Base-by-base conservation (phyloP, 1,140 invertebrate species). In the Zaprionus ornatus region DNA sequence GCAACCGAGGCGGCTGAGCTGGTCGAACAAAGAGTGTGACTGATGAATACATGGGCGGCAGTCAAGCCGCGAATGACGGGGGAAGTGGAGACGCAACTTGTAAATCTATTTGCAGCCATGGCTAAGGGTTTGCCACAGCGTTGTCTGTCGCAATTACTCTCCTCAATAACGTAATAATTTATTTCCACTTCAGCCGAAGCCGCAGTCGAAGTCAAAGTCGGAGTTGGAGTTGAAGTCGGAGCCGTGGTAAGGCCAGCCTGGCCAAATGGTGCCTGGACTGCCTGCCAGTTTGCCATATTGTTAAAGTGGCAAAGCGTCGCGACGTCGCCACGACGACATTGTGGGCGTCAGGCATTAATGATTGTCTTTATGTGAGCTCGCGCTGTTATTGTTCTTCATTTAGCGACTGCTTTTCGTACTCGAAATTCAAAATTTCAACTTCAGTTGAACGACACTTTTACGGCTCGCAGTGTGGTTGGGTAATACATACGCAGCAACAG, bases 291-390 rank as follows among this genome's bases (percentile, higher is more conserved):
- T 42, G 57, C 48, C 48, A 62, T 70, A 55, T 70, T 71, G 50
- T 40, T 40, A 64, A 64, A 71, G 64, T 32, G 64, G 56, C 70
- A 64, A 56, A 27, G 57, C 61, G 35, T 60, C n/a, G 42, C 50
- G 40, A 50, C 29, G 37, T 32, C 62, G 23, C 59, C 35, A 54
- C 48, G 57, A 63, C 57, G 29, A 35, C 66, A 52, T 80, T 80
- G 83, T 88, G 84, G 83, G 83, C 80, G 83, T 83, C 69, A 52
- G 57, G 73, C 80, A 83, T 88, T 77, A 88, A 86, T 85, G 79
- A 83, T 80, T 88, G 73, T 88, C 78, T 87, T 86, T 87, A 74
- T 87, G 77, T 57, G 79, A 61, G 80, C 68, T 82, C 37, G 79
- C 65, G 54, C 66, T 67, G 80, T 87, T 83, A 77, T 86, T 87